Evolutionary conservation across 2,113 vertebrate species (phyloP).

Genomic region (Myanophis thanlyinensis): DNA sequence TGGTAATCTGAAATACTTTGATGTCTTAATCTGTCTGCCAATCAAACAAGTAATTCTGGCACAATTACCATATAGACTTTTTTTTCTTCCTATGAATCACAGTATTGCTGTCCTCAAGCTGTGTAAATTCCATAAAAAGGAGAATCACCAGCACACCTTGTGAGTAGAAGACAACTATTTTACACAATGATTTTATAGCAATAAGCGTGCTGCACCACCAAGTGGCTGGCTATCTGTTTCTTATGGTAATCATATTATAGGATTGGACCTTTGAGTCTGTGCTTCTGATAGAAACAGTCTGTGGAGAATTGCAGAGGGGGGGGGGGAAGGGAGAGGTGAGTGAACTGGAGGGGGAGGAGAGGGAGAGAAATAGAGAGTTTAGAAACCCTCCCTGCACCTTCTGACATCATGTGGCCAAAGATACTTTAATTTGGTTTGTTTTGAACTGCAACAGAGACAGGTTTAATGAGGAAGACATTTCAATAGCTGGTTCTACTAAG

Average conservation of each 20-base stretch:
- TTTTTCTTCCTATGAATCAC: neutral
- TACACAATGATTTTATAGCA: neutral
- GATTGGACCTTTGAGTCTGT: neutral
- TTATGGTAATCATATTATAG: neutral
- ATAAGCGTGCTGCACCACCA: neutral
- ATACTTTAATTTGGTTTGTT: neutral
- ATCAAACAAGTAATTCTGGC: neutral
- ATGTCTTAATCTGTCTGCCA: neutral
- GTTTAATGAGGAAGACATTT: neutral
- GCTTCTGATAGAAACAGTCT: neutral
- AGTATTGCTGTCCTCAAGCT: neutral
- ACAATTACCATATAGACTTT: neutral
- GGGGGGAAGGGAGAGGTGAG: neutral
- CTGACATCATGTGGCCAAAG: neutral
- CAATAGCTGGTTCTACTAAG: neutral
- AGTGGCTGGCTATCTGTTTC: neutral
- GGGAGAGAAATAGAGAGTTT: neutral
- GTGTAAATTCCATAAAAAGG: neutral
- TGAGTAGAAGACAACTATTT: neutral
- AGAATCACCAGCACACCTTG: neutral
- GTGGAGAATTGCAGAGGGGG: neutral
- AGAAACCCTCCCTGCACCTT: neutral
- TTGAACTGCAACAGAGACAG: neutral
- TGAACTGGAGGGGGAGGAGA: too few relatives aligned
- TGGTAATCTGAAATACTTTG: neutral